These are phyloP conservation scores for Eupristina koningsbergeri DNA, from an alignment of 1,140 invertebrate species.

Conservation along the genomic window DNA sequence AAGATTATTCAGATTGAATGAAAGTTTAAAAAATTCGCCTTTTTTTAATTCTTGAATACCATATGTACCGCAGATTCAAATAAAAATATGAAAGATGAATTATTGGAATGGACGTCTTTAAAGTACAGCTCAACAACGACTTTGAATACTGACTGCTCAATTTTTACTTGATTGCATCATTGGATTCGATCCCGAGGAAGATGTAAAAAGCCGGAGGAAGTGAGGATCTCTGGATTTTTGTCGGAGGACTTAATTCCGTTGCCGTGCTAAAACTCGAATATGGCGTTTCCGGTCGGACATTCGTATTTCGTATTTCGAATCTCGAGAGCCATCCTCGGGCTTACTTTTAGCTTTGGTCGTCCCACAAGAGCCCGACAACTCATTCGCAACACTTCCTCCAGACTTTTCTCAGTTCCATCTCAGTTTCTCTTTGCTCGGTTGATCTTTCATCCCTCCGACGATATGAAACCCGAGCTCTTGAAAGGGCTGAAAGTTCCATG, in stretches of 20 bases:
- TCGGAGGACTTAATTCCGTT: background rate
- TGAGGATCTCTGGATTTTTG: background rate
- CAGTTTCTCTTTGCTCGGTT: background rate
- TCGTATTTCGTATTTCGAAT: too few species aligned
- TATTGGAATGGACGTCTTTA: too few species aligned
- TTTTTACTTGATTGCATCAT: background rate
- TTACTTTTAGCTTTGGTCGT: background rate
- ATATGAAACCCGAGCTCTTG: background rate
- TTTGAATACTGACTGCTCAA: background rate
- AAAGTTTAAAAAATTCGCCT: too few species aligned
- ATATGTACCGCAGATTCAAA: too few species aligned
- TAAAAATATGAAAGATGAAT: too few species aligned
- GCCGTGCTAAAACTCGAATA: conserved; percentile 14
- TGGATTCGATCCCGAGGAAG: background rate
- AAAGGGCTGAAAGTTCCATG: conserved; percentile 17
- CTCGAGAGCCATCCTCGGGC: conserved; percentile 16
- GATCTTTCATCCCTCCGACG: background rate
- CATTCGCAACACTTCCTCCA: too few species aligned
- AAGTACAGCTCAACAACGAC: too few species aligned
- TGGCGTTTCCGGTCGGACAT: background rate
- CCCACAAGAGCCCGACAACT: too few species aligned
- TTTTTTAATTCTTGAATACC: too few species aligned
- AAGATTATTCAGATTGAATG: too few species aligned
- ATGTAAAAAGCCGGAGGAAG: background rate
- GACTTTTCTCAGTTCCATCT: too few species aligned